Conservation (phyloP, 2,888 invertebrate species). For the Caenorhabditis parvicauda region DNA sequence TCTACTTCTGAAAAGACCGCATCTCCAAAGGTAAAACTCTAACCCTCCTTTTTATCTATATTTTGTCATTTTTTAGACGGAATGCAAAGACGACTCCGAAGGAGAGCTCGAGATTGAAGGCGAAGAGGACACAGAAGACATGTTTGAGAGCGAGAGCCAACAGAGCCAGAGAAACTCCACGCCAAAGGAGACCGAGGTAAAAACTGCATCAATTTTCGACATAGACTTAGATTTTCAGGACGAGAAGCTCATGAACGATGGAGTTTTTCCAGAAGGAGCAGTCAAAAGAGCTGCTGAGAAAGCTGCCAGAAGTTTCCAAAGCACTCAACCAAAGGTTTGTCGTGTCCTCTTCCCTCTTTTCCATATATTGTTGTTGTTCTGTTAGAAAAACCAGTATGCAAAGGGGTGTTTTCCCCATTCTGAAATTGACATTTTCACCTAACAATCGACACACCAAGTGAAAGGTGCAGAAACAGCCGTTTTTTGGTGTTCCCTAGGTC, state of each 20-base stretch:
- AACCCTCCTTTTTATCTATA: neutral
- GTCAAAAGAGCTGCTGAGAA: conserved; percentile 61
- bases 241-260: conserved; percentile 33
- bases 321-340: conserved; percentile 61
- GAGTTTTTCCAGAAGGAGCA: conserved; percentile 58
- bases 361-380: no score
- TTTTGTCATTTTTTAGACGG: conserved; percentile 23
- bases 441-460: no score
- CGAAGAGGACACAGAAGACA: conserved; percentile 34
- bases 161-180: conserved; percentile 25
- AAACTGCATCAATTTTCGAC: conserved; percentile 5
- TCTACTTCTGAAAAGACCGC: conserved; percentile 31
- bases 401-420: neutral
- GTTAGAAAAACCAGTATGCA: neutral
- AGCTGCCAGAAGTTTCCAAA: conserved; percentile 57
- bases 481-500: no score
- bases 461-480: neutral
- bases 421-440: neutral
- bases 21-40: conserved; percentile 24
- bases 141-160: conserved; percentile 30
- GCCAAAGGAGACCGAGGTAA: conserved; percentile 32
- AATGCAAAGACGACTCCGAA: conserved; percentile 44
- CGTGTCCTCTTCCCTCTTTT: no score
- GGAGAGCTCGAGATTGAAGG: conserved; percentile 46
- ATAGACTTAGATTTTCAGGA: conserved; percentile 11